Conservation (phyloP, 2,888 invertebrate genomes). For the Apeira syringaria region DNA sequence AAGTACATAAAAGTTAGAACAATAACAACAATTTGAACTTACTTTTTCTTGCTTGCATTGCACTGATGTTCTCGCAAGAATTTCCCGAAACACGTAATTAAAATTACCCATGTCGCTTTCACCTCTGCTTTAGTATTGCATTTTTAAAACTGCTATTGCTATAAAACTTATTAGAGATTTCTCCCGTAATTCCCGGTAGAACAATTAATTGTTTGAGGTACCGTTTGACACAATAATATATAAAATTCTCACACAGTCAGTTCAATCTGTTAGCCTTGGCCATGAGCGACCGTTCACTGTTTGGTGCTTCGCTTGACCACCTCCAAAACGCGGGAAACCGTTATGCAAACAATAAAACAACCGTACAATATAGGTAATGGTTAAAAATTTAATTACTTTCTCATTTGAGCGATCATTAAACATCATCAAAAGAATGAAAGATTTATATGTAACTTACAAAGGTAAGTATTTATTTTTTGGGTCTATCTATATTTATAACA, state of each 20-base stretch:
- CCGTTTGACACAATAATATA: neutral
- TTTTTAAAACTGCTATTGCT: neutral
- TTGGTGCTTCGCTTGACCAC: conserved; percentile 63
- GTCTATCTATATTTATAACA: no score
- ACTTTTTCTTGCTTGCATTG: conserved; percentile 66
- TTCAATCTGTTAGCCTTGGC: conserved; percentile 62
- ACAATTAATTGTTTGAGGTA: no score
- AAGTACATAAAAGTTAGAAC: no score
- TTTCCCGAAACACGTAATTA: conserved; percentile 66
- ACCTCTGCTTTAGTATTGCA: conserved; percentile 23
- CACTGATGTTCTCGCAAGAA: conserved; percentile 64
- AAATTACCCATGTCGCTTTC: conserved; percentile 67
- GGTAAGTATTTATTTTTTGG: no score
- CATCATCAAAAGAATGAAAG: no score
- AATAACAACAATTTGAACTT: conserved; percentile 42
- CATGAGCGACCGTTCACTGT: conserved; percentile 78
- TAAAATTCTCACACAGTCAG: no score
- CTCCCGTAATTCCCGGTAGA: no score
- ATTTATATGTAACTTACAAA: no score
- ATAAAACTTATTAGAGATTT: neutral
- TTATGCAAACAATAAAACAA: conserved; percentile 37
- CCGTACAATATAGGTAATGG: no score
- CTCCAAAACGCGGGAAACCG: conserved; percentile 43
- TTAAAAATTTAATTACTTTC: no score
- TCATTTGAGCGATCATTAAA: no score